Percentiles rank a stretch among this genome's conserved stretches.
These are phyloP conservation scores for Pitta sordida DNA, from an alignment of 2,113 vertebrate genomes.

Conservation along the genomic window DNA sequence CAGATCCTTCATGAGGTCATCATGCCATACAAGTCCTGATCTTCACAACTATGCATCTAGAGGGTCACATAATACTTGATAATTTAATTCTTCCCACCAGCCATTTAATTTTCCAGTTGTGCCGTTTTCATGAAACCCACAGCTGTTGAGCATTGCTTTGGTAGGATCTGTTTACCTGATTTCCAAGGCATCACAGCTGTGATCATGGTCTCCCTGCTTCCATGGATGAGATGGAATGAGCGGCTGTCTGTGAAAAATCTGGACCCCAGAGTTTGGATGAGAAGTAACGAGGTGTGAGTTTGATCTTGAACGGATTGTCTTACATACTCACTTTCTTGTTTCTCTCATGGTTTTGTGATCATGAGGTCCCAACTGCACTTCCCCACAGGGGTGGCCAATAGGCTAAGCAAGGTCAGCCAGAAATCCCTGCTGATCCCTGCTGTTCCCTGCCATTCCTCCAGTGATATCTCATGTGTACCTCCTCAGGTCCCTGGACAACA, in stretches of 20 bases:
- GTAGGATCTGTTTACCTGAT: neutral
- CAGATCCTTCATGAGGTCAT: neutral
- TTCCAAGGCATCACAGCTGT: neutral
- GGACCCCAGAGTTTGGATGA: accelerated
- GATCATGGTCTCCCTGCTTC: neutral
- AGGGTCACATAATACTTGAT: neutral
- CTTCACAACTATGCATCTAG: accelerated
- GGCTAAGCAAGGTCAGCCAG: neutral
- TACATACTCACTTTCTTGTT: accelerated
- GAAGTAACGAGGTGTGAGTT: neutral
- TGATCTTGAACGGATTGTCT: accelerated
- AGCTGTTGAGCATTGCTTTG: neutral
- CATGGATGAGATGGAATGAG: neutral
- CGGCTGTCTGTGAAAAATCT: accelerated
- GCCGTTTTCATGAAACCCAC: neutral
- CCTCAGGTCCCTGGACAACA: neutral
- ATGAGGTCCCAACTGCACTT: neutral
- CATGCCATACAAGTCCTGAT: neutral
- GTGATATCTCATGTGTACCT: neutral
- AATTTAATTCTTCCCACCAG: neutral
- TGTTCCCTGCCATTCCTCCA: too few relatives aligned
- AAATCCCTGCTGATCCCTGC: neutral
- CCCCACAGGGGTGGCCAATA: neutral
- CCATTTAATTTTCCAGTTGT: neutral
- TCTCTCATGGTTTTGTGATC: neutral